Base-by-base conservation (phyloP, 2,113 vertebrate species). In the Rynchops niger region DNA sequence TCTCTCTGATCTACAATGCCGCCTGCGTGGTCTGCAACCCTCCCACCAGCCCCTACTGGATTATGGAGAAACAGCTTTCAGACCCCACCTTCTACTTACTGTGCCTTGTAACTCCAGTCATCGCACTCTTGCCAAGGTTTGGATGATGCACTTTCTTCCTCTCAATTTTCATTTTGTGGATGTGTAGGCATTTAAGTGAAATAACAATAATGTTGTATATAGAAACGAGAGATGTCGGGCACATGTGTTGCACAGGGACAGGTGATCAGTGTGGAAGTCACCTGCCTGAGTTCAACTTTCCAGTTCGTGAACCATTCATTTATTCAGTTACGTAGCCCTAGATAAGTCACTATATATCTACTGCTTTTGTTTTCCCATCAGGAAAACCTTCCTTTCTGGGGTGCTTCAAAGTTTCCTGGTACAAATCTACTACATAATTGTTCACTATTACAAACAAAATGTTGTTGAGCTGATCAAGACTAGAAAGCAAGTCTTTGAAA, bases 111-210 rank as follows among this genome's bases (percentile, higher is more conserved):
- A 98, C 99, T 4, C 99, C 99, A 0, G 96, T 98, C 40, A 86
- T 97, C 13, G 99, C 99, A 1, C 98, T 99, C 72, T 74, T 99
- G 70, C 99, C 99, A 86, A 99, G 99, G 99, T 99, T 98, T 82
- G 96, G 14, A 30, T 29, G 29, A 47, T 58, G 47, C n/a, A 8
- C 19, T 69, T 3, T 14, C 78, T n/a, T 55, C 56, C 47, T 65
- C 36, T 58, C 36, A 1, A 1, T 49, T 38, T 50, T 38, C 11
- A 2, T 55, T 38, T 21, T 25, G 42, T 38, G 59, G 10, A 18
- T 67, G 27, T 72, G 53, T 13, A 50, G 58, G 18, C 12, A 12
- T 19, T 47, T 36, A 17, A 52, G 36, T 26, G 50, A 66, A 55
- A 62, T 26, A 42, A 20, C 18, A 55, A 2, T 5, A 6, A 8